Evolutionary conservation across 2,113 vertebrate genomes (phyloP), one percentile per base, ranked within the genome.

Genomic region (Hippocampus comes): DNA sequence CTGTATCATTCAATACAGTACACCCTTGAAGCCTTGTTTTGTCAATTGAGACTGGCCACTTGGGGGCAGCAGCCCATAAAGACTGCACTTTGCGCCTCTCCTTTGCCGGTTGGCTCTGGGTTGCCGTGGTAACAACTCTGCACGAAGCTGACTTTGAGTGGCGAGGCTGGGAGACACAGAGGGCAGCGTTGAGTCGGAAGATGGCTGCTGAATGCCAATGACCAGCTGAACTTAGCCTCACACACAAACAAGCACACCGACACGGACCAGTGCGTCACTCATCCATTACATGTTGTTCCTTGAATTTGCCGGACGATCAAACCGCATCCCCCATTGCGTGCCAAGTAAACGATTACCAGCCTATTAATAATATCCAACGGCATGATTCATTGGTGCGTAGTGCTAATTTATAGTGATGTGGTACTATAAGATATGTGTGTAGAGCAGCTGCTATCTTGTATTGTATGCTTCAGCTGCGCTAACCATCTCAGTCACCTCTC

Each of bases 161-260:
- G 60, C 68, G 80, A 73, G 23, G 80, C 74, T 74, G 18, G 30
- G 78, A 89, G 84, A 88, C 80, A 91, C 82, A 91, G 89, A 88
- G 90, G 89, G 90, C 87, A 88, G 88, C 89, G 86, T 91, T 86
- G 90, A 91, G 88, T 86, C 78, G 77, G 71, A 72, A 75, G 76
- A 85, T 60, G 59, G 73, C 68, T 69, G 71, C 74, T 84, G 89
- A 88, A 91, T 91, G 73, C 70, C 69, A 89, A 91, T 84, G 75
- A 89, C 87, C 86, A 84, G 82, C 77, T 84, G 83, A 87, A 38
- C 65, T 74, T 76, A 69, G 71, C 73, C 49, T 20, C 68, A 65
- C 68, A 77, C 67, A 46, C 34, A 46, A 27, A 23, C 57, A 61
- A 42, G 70, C 82, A 83, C 74, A 53, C 64, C 20, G 23, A 67